Conservation (phyloP, 2,888 invertebrate species). For the Thereva nobilitata region DNA sequence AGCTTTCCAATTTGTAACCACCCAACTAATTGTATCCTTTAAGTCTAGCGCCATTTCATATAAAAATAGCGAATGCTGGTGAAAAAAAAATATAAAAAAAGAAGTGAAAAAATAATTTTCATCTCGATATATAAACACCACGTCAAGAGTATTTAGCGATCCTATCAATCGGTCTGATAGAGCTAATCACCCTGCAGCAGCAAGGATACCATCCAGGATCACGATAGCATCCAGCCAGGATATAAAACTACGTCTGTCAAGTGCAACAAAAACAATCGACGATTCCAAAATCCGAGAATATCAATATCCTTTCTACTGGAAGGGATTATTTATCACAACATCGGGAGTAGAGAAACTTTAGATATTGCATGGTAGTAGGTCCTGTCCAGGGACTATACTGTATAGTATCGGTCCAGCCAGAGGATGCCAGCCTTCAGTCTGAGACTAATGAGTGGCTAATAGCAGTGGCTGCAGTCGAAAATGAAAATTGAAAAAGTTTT, state of each 20-base stretch:
- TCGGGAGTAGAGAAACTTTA: constrained; percentile 16
- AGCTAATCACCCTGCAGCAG: constrained; percentile 16
- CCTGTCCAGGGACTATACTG: background rate
- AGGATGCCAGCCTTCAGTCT: constrained; percentile 2
- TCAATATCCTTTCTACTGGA: constrained; percentile 21
- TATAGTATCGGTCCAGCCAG: background rate
- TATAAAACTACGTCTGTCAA: constrained; percentile 4
- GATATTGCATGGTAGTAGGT: constrained; percentile 21
- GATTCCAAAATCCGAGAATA: constrained; percentile 24
- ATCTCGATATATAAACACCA: constrained; percentile 23
- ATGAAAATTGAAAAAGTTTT: constrained; percentile 33
- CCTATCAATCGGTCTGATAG: constrained; percentile 23
- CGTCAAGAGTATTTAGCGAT: constrained; percentile 27
- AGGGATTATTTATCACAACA: constrained; percentile 28
- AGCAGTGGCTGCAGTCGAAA: constrained; percentile 28
- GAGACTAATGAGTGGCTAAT: constrained; percentile 34
- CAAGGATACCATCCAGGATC: background rate
- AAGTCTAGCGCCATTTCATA: background rate
- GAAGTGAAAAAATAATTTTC: constrained; percentile 20
- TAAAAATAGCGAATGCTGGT: constrained; percentile 10
- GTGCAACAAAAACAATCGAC: constrained; percentile 28
- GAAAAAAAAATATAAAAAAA: constrained; percentile 6
- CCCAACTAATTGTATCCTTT: background rate
- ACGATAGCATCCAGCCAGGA: constrained; percentile 14
- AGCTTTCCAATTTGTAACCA: constrained; percentile 27